phyloP scores from a whole-genome alignment of 2,113 vertebrate species.

The Lota lota region DNA sequence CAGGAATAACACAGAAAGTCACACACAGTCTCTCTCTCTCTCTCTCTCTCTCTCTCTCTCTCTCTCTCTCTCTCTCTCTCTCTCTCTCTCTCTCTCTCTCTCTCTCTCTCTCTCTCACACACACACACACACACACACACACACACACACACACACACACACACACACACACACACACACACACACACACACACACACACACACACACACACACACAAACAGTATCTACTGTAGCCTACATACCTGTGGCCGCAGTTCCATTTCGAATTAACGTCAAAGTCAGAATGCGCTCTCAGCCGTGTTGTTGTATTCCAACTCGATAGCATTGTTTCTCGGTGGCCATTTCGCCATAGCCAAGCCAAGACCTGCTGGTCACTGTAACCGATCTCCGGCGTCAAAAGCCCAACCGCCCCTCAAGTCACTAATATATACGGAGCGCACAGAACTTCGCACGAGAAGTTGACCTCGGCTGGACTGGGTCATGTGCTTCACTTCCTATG shows the following conservation, averaged over 20 bases:
- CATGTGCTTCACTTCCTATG: constrained; percentile 75
- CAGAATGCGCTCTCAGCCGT: constrained; percentile 6
- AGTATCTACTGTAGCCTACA: too few species aligned
- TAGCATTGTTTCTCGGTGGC: constrained; percentile 24
- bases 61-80: too few species aligned
- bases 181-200: background rate
- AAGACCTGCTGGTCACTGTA: constrained; percentile 36
- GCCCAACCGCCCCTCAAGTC: constrained; percentile 20
- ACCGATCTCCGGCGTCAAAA: constrained; percentile 15
- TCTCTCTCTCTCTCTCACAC: background rate
- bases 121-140: too few species aligned
- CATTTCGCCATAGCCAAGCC: constrained; percentile 45
- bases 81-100: too few species aligned
- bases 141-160: too few species aligned
- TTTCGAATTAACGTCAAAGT: background rate
- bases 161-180: background rate
- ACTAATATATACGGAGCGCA: constrained; percentile 52
- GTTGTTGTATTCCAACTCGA: constrained; percentile 17
- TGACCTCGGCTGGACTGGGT: constrained; percentile 68
- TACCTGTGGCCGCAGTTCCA: too few species aligned
- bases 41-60: too few species aligned
- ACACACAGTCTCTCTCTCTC: too few species aligned
- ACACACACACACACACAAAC: background rate
- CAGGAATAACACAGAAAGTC: too few species aligned
- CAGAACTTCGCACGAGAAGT: constrained; percentile 72